These are phyloP conservation scores for Adelosebastes latens DNA, from an alignment of 2,797 vertebrate genomes.

Conservation along the genomic window DNA sequence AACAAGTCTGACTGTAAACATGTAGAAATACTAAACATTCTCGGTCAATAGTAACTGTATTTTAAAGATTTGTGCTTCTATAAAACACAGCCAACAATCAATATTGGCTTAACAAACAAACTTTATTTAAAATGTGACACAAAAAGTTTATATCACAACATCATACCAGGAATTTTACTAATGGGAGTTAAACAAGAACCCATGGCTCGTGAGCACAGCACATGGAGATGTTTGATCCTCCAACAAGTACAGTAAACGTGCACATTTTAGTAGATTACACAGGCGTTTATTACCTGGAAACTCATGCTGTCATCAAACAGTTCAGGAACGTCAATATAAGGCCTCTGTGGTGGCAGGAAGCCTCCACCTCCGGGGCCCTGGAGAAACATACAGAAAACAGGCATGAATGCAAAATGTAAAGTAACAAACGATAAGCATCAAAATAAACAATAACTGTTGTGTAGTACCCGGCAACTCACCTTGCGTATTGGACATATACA, in stretches of 20 bases:
- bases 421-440: background rate
- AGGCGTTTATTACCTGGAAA: constrained; percentile 50
- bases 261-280: background rate
- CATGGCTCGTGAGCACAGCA: background rate
- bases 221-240: background rate
- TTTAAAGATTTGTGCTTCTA: background rate
- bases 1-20: background rate
- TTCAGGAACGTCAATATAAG: constrained; percentile 50
- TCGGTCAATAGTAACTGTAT: background rate
- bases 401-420: background rate
- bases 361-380: constrained; percentile 47
- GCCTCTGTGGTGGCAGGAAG: constrained; percentile 24
- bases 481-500: constrained; percentile 83
- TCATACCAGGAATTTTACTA: no score
- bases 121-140: background rate
- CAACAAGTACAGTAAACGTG: background rate
- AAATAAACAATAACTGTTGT: background rate
- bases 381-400: background rate
- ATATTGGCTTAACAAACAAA: background rate
- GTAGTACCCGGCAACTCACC: constrained; percentile 37
- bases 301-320: constrained; percentile 57
- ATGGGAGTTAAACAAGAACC: background rate
- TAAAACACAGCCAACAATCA: background rate
- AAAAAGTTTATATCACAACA: background rate
- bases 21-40: background rate